phyloP scores from a whole-genome alignment of 1,140 invertebrate genomes.

The Andricus grossulariae region DNA sequence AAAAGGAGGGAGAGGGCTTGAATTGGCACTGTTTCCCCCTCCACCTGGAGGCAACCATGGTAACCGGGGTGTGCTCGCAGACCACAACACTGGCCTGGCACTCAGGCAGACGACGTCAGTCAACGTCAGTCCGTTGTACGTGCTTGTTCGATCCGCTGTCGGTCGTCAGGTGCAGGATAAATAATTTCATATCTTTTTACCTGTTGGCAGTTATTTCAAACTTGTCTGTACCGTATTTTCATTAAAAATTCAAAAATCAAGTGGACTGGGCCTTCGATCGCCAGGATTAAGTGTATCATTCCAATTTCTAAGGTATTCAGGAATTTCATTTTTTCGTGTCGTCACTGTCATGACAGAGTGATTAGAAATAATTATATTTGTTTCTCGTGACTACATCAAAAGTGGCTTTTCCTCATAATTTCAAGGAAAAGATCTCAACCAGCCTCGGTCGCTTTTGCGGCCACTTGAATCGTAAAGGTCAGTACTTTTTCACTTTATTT shows the following conservation, averaged over 20 bases:
- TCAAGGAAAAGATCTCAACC: slow-evolving; percentile 40
- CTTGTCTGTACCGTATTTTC: background rate
- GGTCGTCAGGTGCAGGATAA: background rate
- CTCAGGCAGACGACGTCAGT: slow-evolving; percentile 35
- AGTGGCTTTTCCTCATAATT: slow-evolving; percentile 21
- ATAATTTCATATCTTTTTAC: background rate
- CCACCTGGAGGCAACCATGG: slow-evolving; percentile 55
- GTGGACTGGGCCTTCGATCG: background rate
- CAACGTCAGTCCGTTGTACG: slow-evolving; percentile 47
- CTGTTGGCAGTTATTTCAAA: background rate
- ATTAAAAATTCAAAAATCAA: background rate
- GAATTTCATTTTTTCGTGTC: background rate
- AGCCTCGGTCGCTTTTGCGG: slow-evolving; percentile 51
- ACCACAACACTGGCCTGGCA: slow-evolving; percentile 44
- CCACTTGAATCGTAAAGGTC: slow-evolving; percentile 54
- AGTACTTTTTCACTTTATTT: slow-evolving; percentile 43
- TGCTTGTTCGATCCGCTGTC: background rate
- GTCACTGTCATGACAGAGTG: background rate
- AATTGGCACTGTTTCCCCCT: slow-evolving; percentile 27
- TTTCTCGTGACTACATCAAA: background rate
- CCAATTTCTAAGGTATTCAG: background rate
- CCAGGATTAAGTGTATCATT: no score
- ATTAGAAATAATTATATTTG: background rate
- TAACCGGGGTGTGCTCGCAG: slow-evolving; percentile 61
- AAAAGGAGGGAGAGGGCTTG: background rate